Evolutionary conservation across 2,888 invertebrate genomes (phyloP).

Genomic region (Troides oblongomaculatus): DNA sequence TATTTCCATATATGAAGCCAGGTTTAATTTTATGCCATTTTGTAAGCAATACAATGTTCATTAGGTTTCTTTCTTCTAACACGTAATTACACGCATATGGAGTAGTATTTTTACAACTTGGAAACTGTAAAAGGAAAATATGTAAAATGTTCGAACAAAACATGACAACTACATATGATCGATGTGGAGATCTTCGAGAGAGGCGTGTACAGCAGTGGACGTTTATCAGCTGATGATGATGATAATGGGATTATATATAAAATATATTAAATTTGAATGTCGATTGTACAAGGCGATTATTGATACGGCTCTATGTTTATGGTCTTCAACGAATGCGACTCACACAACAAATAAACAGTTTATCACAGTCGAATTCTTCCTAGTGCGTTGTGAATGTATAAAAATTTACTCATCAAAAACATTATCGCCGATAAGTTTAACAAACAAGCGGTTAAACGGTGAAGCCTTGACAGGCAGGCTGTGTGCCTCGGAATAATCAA

Average conservation of each 20-base stretch:
- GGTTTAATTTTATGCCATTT: constrained; percentile 2
- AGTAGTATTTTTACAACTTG: too few relatives aligned
- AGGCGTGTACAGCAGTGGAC: too few relatives aligned
- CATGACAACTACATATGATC: too few relatives aligned
- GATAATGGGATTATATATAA: too few relatives aligned
- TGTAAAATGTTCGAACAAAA: too few relatives aligned
- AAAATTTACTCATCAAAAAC: constrained; percentile 3
- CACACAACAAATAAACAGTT: neutral
- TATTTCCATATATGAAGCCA: constrained; percentile 1
- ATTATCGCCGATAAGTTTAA: constrained; percentile 7
- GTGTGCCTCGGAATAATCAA: constrained; percentile 31
- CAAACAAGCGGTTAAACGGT: constrained; percentile 13
- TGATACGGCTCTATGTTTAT: neutral
- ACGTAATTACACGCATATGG: too few relatives aligned
- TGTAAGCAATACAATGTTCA: neutral
- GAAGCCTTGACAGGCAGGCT: constrained; percentile 18
- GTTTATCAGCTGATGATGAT: too few relatives aligned
- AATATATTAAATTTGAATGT: too few relatives aligned
- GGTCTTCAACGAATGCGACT: neutral
- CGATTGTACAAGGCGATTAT: too few relatives aligned
- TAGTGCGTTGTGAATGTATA: neutral
- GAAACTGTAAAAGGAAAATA: too few relatives aligned
- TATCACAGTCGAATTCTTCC: neutral
- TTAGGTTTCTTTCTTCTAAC: too few relatives aligned
- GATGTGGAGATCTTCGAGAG: too few relatives aligned